Conservation (phyloP, 2,797 vertebrate genomes). For the Rhynchotus rufescens region DNA sequence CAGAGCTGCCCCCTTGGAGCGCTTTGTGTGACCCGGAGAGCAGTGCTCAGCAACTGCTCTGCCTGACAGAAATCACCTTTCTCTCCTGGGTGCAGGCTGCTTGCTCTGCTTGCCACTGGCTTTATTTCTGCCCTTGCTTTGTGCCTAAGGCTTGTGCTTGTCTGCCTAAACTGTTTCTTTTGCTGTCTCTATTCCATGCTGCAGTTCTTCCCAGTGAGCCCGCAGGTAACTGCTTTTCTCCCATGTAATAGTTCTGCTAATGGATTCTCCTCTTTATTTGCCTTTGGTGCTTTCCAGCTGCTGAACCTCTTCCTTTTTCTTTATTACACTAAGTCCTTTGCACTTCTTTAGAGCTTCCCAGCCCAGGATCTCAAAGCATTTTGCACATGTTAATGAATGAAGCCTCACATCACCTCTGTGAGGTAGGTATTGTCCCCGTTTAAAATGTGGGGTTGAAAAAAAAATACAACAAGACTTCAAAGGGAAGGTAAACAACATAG, state of each 20-base stretch:
- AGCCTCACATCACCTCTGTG: neutral
- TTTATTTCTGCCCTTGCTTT: constrained; percentile 45
- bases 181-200: constrained; percentile 71
- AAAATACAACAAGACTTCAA: neutral
- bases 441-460: neutral
- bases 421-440: neutral
- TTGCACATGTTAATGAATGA: constrained; percentile 37
- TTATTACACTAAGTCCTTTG: constrained; percentile 27
- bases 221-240: constrained; percentile 70
- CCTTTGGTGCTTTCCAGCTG: neutral
- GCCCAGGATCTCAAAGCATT: constrained; percentile 31
- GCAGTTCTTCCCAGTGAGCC: constrained; percentile 67
- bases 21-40: neutral
- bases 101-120: constrained; percentile 3
- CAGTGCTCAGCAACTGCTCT: neutral
- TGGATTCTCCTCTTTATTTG: constrained; percentile 33
- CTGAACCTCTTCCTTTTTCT: constrained; percentile 25
- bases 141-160: neutral
- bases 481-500: neutral
- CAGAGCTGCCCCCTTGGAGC: neutral
- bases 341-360: constrained; percentile 16
- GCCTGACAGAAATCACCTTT: neutral
- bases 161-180: constrained; percentile 62
- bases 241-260: constrained; percentile 25
- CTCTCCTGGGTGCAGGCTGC: neutral